Evolutionary conservation across 2,797 vertebrate species (phyloP), one percentile per base, ranked within the genome.

Genomic region (Rhadinocentrus ornatus): DNA sequence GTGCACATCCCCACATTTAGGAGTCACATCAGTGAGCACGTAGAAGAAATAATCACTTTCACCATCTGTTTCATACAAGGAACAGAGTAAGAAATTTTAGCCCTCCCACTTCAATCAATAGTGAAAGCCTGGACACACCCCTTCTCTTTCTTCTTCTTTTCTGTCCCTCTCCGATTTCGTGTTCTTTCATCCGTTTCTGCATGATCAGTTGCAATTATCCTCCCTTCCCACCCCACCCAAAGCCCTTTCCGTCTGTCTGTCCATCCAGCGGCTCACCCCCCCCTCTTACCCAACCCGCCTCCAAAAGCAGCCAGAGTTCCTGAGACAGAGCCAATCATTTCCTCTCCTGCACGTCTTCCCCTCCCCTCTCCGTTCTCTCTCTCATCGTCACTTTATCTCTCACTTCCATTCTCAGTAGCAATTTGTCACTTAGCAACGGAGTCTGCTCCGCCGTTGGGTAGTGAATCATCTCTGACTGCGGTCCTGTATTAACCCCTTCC

Each of bases 381-480:
- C 71, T 79, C 66, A 41, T 80, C 77, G 76, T 82, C 63, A 63
- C 59, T 61, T 65, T 2, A 29, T 77, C 81, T 80, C 79, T 66
- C 69, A 57, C 27, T 41, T 56, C 67, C 65, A 37, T 79, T 80
- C 63, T 82, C 69, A 62, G 69, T 61, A 55, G 78, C 83, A 84
- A 90, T 90, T 86, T 90, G 91, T 91, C 87, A 87, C 91, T 89
- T 86, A 92, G 89, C 91, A 93, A 92, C 91, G 5, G 78, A 69
- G 58, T 82, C 55, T 75, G 78, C 79, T 20, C 15, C 29, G 75
- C 72, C 73, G 68, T 66, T 56, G 71, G 80, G 41, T 46, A 59
- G 71, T 78, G 70, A 72, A 70, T 80, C 26, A 54, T 78, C 59
- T 62, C 48, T 56, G 56, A 69, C 72, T 82, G 74, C 48, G 52